Percentiles rank a stretch among this genome's conserved stretches.
phyloP scores from a whole-genome alignment of 2,113 vertebrate species.

The Eonycteris spelaea region DNA sequence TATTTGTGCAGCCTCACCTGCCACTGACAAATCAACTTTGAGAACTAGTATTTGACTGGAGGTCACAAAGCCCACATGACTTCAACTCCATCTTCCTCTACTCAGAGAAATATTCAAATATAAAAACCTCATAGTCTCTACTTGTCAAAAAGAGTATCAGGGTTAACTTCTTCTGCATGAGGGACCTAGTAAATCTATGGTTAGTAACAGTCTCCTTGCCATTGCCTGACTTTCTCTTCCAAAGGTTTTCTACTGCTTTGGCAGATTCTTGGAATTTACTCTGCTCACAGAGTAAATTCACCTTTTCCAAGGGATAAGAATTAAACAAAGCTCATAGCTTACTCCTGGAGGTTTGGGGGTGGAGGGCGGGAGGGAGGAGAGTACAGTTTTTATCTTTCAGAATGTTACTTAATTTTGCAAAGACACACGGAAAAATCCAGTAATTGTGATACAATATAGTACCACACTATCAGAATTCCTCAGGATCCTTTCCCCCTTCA shows the following conservation, averaged over 20 bases:
- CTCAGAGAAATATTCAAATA: background rate
- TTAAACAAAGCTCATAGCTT: background rate
- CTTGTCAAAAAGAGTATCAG: background rate
- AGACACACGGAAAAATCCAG: background rate
- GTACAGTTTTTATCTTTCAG: background rate
- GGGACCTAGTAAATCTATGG: background rate
- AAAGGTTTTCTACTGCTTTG: background rate
- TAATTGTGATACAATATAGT: background rate
- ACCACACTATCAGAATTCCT: background rate
- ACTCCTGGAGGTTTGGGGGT: background rate
- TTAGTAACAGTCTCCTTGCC: background rate
- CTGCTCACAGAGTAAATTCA: background rate
- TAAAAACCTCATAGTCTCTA: background rate
- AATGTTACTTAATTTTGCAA: background rate
- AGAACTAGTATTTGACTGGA: background rate
- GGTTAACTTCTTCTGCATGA: background rate
- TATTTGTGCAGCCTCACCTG: background rate
- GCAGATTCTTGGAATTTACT: background rate
- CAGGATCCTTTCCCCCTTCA: background rate
- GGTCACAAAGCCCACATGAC: background rate
- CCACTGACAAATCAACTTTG: background rate
- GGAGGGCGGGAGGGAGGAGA: background rate
- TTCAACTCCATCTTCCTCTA: background rate
- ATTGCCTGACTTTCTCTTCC: background rate
- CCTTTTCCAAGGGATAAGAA: background rate